Evolutionary conservation across 2,888 invertebrate genomes (phyloP).

Genomic region (Caradrina kadenii): DNA sequence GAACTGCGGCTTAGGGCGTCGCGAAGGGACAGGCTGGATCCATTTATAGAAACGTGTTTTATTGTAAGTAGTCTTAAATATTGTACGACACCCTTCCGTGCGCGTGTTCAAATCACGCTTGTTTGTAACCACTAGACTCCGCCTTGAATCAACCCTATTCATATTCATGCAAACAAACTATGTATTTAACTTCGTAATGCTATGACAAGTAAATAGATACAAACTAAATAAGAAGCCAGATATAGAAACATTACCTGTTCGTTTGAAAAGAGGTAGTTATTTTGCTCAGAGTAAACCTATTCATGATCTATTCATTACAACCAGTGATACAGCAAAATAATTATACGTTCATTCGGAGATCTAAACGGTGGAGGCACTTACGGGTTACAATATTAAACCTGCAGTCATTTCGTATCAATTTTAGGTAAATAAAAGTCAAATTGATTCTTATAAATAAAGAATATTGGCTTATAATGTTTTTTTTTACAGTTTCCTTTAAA

Average conservation of each 20-base stretch:
- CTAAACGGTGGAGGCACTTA: neutral
- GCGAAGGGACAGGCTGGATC: no score
- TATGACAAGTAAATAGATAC: neutral
- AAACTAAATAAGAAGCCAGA: conserved; percentile 11
- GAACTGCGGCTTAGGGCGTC: no score
- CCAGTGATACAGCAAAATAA: conserved; percentile 39
- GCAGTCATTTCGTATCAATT: no score
- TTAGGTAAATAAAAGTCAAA: no score
- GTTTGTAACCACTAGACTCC: neutral
- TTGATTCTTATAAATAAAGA: no score
- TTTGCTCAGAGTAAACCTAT: conserved; percentile 19
- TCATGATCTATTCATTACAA: conserved; percentile 46
- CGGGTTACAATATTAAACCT: neutral
- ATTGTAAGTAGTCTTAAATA: no score
- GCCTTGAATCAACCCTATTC: neutral
- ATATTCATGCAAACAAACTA: conserved; percentile 1
- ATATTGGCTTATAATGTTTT: no score
- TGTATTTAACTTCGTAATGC: neutral
- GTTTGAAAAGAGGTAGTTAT: conserved; percentile 26
- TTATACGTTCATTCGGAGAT: neutral
- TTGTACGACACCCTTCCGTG: no score
- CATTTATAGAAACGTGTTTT: no score
- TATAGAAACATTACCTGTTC: conserved; percentile 16
- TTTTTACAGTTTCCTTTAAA: no score
- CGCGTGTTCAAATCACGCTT: no score